Base-by-base conservation (phyloP, 1,140 invertebrate species). In the Mercenaria mercenaria region DNA sequence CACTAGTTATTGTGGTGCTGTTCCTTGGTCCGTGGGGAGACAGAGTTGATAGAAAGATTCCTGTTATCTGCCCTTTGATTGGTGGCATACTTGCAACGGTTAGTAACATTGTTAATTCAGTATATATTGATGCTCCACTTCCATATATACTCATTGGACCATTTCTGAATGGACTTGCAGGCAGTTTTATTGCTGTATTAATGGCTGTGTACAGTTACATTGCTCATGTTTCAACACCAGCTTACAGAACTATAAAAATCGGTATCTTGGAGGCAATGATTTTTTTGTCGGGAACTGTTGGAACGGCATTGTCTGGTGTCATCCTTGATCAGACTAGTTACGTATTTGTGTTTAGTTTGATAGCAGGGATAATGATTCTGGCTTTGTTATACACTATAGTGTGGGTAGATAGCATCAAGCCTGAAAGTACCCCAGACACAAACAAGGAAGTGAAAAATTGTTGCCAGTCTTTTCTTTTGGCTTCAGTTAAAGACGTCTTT, bases 181-280 rank as follows among this genome's bases (percentile, higher is more conserved):
- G 98, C 0, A 98, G 98, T 1, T 98, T 97, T 97, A 98, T 98
- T 92, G 98, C 98, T 26, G 98, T 98, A 97, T 97, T 98, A 90
- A 98, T 98, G 97, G 98, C 98, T 20, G 97, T 98, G 47, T 99
- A 98, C 94, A 98, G 98, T 94, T 99, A 98, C 93, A 98, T 99
- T 59, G 98, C 97, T 0, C 98, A 99, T 94, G 97, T 98, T 13
- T 98, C 98, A 0, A 97, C 97, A 10, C 97, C 98, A 79, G 97
- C 98, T 94, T 97, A 97, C 85, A 97, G 98, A 87, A 99, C 98
- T 0, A 96, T 98, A 20, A 95, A 98, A 84, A 98, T 99, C 90
- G 98, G 98, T 23, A 97, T 98, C 41, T 97, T 98, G 34, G 88
- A 99, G 98, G 94, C 96, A 1, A 96, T 96, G 96, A 94, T 95